Conservation (phyloP, 2,113 vertebrate species). For the Rousettus leschenaultii region DNA sequence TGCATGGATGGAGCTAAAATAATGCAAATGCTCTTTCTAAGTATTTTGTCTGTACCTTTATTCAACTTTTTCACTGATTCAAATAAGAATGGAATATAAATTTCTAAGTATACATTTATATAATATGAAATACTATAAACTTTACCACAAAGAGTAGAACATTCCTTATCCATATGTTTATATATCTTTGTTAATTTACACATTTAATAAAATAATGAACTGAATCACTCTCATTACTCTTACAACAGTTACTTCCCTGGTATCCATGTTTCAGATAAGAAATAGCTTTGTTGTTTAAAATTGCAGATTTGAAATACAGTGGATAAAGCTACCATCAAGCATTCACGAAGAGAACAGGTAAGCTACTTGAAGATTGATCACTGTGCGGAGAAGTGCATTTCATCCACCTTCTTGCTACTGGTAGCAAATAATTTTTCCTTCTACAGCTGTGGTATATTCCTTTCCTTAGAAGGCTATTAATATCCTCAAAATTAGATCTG, state of each 20-base stretch:
- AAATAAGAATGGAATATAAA: background rate
- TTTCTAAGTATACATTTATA: slow-evolving; percentile 1
- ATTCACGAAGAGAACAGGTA: background rate
- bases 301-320: background rate
- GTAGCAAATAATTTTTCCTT: background rate
- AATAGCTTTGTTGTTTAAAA: background rate
- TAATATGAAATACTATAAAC: background rate
- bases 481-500: background rate
- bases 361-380: background rate
- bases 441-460: background rate
- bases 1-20: background rate
- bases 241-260: background rate
- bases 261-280: background rate
- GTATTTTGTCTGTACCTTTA: background rate
- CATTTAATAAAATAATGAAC: background rate
- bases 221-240: background rate
- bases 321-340: background rate
- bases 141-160: background rate
- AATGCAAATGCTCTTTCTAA: background rate
- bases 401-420: background rate
- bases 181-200: background rate
- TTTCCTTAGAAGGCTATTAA: background rate
- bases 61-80: background rate
- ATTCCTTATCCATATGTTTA: background rate
- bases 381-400: background rate